Base-by-base conservation (phyloP, 2,888 invertebrate species). In the Pseudoips prasinana region DNA sequence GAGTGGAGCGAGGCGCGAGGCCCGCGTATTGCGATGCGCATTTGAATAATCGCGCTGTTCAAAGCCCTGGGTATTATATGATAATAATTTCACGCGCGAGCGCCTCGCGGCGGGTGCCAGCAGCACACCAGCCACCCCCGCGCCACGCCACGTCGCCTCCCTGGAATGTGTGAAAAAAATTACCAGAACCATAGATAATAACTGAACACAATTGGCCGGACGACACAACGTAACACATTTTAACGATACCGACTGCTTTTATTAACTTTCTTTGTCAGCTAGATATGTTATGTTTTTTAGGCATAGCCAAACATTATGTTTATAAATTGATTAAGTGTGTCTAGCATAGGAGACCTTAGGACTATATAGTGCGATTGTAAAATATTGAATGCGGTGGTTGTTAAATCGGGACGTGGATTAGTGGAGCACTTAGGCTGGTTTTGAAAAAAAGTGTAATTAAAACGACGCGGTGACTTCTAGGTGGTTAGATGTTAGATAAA, bases 11-110 rank as follows among this genome's bases (percentile, higher is more conserved):
- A 36, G 41, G 45, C 44, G 44, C 43, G 31, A 41, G 47, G 53
- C 41, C 41, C 50, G 57, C 55, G 69, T 64, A 65, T 64, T 62
- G 69, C 73, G 69, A 73, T 68, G 74, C 76, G 71, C 74, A 86
- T 86, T 86, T 85, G 82, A 87, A 87, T 87, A 87, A 86, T 83
- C 82, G 81, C 76, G 67, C 67, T 69, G 74, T 63, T 76, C 77
- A 73, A 71, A 74, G 68, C 67, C 63, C 56, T 62, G 69, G 76
- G 74, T 79, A 86, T 85, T 86, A 84, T 85, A 86, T 87, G 85
- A 87, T 87, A 88, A 87, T 88, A 85, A 85, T 86, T 86, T 84
- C 79, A 86, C 83, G 85, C 81, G 63, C 77, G 76, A 78, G 74
- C 72, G 76, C 67, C 58, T 72, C 72, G 57, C 66, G 59, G 59